phyloP scores from a whole-genome alignment of 2,888 invertebrate species.

The Torymus texanus region DNA sequence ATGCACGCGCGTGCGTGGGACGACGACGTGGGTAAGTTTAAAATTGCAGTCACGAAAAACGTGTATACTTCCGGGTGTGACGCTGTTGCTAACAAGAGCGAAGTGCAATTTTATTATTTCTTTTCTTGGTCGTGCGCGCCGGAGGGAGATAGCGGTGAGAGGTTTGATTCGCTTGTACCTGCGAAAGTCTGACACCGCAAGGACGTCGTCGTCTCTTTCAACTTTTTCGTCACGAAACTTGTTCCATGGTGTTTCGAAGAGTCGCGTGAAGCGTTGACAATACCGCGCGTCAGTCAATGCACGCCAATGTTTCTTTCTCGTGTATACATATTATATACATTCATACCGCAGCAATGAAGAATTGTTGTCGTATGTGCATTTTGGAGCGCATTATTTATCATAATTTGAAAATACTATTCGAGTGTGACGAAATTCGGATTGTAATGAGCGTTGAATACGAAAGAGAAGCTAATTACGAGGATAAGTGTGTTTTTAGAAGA shows the following conservation, averaged over 20 bases:
- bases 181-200: conserved; percentile 58
- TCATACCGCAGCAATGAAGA: too few relatives aligned
- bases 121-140: background rate
- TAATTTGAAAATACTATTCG: too few relatives aligned
- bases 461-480: too few relatives aligned
- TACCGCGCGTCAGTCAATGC: conserved; percentile 59
- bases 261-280: conserved; percentile 60
- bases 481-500: background rate
- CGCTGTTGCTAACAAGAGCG: conserved; percentile 15
- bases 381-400: background rate
- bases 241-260: conserved; percentile 48
- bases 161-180: conserved; percentile 41
- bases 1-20: background rate
- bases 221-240: conserved; percentile 66
- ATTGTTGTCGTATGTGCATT: background rate
- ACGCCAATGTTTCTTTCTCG: conserved; percentile 60
- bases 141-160: conserved; percentile 3
- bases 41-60: conserved; percentile 40
- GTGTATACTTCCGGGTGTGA: conserved; percentile 17
- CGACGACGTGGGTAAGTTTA: conserved; percentile 4
- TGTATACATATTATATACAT: too few relatives aligned
- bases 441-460: too few relatives aligned
- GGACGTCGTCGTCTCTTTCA: conserved; percentile 58
- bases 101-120: background rate
- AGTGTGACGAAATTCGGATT: too few relatives aligned